Evolutionary conservation across 2,113 vertebrate genomes (phyloP), one percentile per base, ranked within the genome.

Genomic region (Stigmatopora nigra): DNA sequence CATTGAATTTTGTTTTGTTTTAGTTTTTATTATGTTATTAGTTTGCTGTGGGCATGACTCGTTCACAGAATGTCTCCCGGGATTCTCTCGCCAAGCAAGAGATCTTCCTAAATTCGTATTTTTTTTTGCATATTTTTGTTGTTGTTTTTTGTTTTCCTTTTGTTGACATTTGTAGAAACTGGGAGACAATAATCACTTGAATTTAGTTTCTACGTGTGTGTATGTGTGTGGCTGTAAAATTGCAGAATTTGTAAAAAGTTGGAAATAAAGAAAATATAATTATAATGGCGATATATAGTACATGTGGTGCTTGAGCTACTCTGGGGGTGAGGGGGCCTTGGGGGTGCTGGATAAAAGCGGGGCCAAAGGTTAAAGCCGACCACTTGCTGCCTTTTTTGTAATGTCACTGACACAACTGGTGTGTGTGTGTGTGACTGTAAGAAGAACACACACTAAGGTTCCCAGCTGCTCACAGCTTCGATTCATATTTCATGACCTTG

Each of bases 201-300:
- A 91, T 88, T 85, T 75, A 63, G 82, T 87, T 80, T 81, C 62
- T 88, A 77, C 84, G 66, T 51, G 63, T 51, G 63, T 69, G 71
- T 52, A 44, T 70, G 53, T 64, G 68, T 58, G 73, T 64, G 76
- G 63, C 19, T 88, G 87, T 89, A 86, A 81, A 86, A 87, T 87
- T 88, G 85, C 75, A 80, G 82, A 84, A 89, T 88, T 88, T 91
- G 88, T 91, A 89, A 86, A 91, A 89, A 89, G 79, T 81, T 86
- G 77, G 86, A 84, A 91, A 88, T 89, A 89, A 91, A 90, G 78
- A 86, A 83, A 82, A 77, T 86, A 75, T 89, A 81, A 89, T 88
- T 87, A 89, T 87, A 87, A 82, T 81, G 82, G 88, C 67, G 64
- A 79, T 71, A 75, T 79, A 13, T 31, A 11, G 45, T 49, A 83